phyloP scores from a whole-genome alignment of 2,888 invertebrate genomes.

The Eupithecia exiguata region DNA sequence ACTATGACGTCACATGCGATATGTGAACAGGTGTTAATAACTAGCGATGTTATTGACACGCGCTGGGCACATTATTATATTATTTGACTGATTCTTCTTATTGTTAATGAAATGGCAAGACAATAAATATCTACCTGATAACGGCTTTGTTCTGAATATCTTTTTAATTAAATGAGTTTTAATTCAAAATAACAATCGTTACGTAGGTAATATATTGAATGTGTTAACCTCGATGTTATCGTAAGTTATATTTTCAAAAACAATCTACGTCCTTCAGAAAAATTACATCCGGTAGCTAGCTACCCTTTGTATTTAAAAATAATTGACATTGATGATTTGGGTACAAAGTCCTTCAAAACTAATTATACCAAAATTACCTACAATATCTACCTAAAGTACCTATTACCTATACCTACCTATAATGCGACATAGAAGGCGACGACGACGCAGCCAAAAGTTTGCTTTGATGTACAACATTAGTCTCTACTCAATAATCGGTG shows the following conservation, averaged over 20 bases:
- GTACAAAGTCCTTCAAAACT: conserved; percentile 9
- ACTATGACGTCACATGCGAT: conserved; percentile 2
- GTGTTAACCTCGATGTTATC: background rate
- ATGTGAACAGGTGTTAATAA: conserved; percentile 7
- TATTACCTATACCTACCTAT: background rate
- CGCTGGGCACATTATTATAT: background rate
- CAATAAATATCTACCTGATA: background rate
- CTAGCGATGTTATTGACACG: conserved; percentile 2
- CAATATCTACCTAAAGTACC: background rate
- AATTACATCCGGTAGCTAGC: background rate
- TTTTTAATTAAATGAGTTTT: background rate
- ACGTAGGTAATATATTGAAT: background rate
- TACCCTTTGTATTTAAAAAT: background rate
- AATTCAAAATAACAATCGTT: background rate
- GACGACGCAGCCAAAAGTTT: conserved; percentile 23
- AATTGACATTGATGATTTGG: background rate
- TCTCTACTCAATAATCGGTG: conserved; percentile 12
- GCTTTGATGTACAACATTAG: conserved; percentile 19
- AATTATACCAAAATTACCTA: background rate
- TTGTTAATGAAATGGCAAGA: background rate
- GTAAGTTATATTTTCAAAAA: background rate
- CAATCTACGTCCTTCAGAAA: background rate
- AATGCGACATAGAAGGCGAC: background rate
- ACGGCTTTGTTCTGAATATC: background rate
- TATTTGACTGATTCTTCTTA: background rate